A percentile compares a stretch with the other conserved stretches of the same genome.
phyloP scores from a whole-genome alignment of 1,140 invertebrate species.

The Aethina tumida region DNA sequence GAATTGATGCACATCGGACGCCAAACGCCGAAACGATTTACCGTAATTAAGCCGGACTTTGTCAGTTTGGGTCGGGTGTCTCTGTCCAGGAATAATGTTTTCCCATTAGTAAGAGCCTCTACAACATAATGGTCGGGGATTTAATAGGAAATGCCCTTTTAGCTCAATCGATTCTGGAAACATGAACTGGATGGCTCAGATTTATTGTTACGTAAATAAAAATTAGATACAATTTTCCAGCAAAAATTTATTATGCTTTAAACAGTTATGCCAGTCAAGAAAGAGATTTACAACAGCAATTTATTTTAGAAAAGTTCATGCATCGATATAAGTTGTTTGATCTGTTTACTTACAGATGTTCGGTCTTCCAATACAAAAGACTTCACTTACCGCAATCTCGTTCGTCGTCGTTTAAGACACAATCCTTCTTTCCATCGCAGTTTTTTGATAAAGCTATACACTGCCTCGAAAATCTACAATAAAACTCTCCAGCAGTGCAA shows the following conservation, averaged over 20 bases:
- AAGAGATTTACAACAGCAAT: no score
- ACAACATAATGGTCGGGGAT: no score
- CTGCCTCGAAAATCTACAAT: slow-evolving; percentile 44
- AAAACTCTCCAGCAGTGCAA: slow-evolving; percentile 44
- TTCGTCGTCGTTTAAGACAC: slow-evolving; percentile 60
- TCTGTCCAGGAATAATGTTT: slow-evolving; percentile 44
- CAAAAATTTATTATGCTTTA: no score
- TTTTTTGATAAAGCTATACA: slow-evolving; percentile 47
- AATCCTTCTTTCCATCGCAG: slow-evolving; percentile 54
- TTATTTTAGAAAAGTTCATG: no score
- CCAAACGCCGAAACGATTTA: slow-evolving; percentile 48
- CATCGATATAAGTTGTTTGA: no score
- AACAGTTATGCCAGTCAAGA: no score
- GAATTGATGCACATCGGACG: slow-evolving; percentile 46
- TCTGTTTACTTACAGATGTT: no score
- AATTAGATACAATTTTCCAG: no score
- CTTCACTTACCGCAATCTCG: slow-evolving; percentile 50
- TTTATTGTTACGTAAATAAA: no score
- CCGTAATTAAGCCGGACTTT: slow-evolving; percentile 48
- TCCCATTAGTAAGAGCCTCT: slow-evolving; percentile 56
- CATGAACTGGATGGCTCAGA: no score
- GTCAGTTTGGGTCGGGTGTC: slow-evolving; percentile 47
- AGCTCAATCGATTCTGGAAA: no score
- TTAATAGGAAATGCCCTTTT: no score
- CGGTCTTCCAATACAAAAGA: slow-evolving; percentile 10